These are phyloP conservation scores for Anthopleura xanthogrammica DNA, from an alignment of 92 coral and sea anemone genomes.

Conservation along the genomic window DNA sequence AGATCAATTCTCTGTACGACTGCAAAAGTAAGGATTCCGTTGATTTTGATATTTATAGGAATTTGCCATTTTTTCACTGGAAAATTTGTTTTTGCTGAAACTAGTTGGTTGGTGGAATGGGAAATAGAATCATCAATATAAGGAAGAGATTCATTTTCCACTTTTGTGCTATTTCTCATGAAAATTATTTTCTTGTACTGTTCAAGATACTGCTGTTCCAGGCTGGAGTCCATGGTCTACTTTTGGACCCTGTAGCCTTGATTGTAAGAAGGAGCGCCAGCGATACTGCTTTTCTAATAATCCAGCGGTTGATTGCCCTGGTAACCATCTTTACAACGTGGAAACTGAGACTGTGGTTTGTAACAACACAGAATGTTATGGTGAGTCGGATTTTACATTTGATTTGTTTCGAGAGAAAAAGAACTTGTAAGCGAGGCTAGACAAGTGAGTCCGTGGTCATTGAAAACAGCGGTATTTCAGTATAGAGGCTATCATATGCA, in stretches of 20 bases:
- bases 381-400: constrained; percentile 34
- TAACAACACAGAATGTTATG: constrained; percentile 58
- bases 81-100: no score
- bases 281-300: constrained; percentile 73
- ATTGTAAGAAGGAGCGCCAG: constrained; percentile 76
- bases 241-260: constrained; percentile 73
- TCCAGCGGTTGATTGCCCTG: constrained; percentile 74
- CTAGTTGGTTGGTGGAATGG: no score
- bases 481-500: no score
- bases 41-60: no score
- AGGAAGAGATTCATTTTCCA: no score
- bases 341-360: constrained; percentile 62
- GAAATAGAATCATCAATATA: no score
- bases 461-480: no score
- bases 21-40: constrained; percentile 65
- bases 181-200: neutral
- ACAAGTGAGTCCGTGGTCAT: neutral
- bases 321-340: constrained; percentile 54
- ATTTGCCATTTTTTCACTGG: no score
- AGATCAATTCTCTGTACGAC: constrained; percentile 80
- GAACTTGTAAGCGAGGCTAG: neutral
- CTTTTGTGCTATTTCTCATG: neutral
- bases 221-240: constrained; percentile 92
- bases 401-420: neutral
- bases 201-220: neutral